Evolutionary conservation across 2,888 invertebrate genomes (phyloP).

Genomic region (Ormia ochracea): DNA sequence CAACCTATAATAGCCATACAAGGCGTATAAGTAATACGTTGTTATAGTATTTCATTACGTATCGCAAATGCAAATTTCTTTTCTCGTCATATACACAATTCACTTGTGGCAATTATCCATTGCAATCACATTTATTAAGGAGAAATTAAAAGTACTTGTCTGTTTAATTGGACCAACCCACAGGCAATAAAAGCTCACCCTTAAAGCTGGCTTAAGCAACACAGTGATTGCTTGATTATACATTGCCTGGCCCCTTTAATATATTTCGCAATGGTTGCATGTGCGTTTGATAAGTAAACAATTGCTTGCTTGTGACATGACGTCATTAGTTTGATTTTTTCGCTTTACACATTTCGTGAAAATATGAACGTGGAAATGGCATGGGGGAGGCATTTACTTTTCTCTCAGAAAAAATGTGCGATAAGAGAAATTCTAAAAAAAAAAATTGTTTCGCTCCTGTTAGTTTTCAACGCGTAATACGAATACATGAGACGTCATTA

Average conservation of each 20-base stretch:
- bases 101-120: conserved; percentile 20
- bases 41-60: background rate
- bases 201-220: background rate
- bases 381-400: background rate
- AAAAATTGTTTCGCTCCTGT: background rate
- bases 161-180: conserved; percentile 26
- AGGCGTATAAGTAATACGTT: conserved; percentile 36
- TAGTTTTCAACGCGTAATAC: background rate
- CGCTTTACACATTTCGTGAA: conserved; percentile 4
- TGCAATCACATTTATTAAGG: conserved; percentile 45
- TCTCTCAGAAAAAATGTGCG: background rate
- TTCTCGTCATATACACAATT: background rate
- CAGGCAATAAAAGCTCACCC: background rate
- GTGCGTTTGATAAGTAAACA: background rate
- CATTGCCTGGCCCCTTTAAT: conserved; percentile 8
- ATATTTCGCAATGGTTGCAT: background rate
- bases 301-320: conserved; percentile 6
- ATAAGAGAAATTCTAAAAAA: background rate
- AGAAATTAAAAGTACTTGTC: conserved; percentile 41
- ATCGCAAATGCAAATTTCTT: background rate
- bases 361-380: background rate
- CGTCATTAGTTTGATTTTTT: conserved; percentile 51
- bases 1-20: background rate
- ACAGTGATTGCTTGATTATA: conserved; percentile 17
- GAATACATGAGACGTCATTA: conserved; percentile 22